Conservation (phyloP, 2,888 invertebrate genomes). For the Ormyrus nitidulus region DNA sequence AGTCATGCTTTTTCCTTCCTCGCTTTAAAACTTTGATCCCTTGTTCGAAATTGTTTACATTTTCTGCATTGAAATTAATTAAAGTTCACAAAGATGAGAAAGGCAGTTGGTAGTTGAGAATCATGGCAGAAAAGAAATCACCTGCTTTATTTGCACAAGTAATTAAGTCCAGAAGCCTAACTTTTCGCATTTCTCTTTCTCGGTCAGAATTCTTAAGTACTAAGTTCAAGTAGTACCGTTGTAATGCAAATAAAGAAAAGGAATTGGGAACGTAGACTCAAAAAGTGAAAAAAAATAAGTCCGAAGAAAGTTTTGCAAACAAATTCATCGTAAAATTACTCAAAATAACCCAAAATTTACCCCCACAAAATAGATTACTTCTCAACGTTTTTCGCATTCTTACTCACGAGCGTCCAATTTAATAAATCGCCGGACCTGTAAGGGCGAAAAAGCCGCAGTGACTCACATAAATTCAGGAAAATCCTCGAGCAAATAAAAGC, state of each 20-base stretch:
- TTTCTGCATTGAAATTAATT: slow-evolving; percentile 47
- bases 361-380: too few relatives aligned
- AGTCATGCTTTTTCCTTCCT: slow-evolving; percentile 15
- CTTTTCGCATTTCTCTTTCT: neutral
- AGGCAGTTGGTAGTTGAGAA: slow-evolving; percentile 8
- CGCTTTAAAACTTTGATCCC: slow-evolving; percentile 15
- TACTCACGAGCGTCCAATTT: too few relatives aligned
- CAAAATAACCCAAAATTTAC: too few relatives aligned
- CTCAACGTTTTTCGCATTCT: too few relatives aligned
- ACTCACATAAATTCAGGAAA: neutral
- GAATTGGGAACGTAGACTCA: neutral
- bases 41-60: slow-evolving; percentile 36
- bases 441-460: too few relatives aligned
- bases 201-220: slow-evolving; percentile 3
- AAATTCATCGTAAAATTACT: too few relatives aligned
- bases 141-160: slow-evolving; percentile 14
- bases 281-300: too few relatives aligned
- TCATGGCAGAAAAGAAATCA: slow-evolving; percentile 18
- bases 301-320: too few relatives aligned
- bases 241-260: neutral
- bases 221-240: slow-evolving; percentile 6
- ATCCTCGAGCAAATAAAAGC: slow-evolving; percentile 12
- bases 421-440: too few relatives aligned
- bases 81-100: slow-evolving; percentile 33
- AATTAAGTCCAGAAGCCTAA: slow-evolving; percentile 24